Evolutionary conservation across 2,797 vertebrate species (phyloP).

Genomic region (Botia almorhae): DNA sequence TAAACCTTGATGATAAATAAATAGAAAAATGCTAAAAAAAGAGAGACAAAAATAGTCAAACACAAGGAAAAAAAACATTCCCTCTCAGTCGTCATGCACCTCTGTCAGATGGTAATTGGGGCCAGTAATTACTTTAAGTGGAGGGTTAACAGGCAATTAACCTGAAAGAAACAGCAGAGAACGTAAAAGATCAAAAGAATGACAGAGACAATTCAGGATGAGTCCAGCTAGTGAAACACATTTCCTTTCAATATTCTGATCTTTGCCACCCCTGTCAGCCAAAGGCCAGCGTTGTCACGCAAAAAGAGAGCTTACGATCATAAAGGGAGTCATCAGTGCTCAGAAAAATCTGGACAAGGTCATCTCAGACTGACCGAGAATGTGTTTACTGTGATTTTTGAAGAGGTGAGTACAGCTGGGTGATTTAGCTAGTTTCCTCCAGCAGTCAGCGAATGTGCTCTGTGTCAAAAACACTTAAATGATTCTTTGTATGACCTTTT

Average conservation of each 20-base stretch:
- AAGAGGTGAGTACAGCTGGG: constrained; percentile 38
- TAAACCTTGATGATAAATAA: not conserved
- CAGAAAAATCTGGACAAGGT: constrained; percentile 43
- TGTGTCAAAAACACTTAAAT: constrained; percentile 44
- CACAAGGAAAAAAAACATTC: constrained; percentile 41
- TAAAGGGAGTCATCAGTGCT: constrained; percentile 47
- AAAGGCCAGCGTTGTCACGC: constrained; percentile 48
- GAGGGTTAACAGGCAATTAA: constrained; percentile 64
- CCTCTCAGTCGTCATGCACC: constrained; percentile 48
- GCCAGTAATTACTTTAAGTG: constrained; percentile 61
- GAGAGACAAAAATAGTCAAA: constrained; percentile 44
- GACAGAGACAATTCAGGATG: constrained; percentile 45
- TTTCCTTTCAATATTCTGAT: constrained; percentile 59
- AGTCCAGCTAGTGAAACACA: constrained; percentile 50
- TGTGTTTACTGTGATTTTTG: constrained; percentile 30
- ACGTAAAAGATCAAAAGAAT: constrained; percentile 49
- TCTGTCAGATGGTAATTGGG: constrained; percentile 63
- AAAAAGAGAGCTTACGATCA: constrained; percentile 52
- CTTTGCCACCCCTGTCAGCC: constrained; percentile 57
- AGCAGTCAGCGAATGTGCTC: constrained; percentile 12
- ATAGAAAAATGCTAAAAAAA: not conserved
- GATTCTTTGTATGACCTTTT: constrained; percentile 54
- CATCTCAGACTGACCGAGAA: constrained; percentile 33
- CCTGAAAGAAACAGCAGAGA: constrained; percentile 54
- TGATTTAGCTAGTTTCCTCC: constrained; percentile 5